Conservation (phyloP, 2,888 invertebrate genomes). For the Synanthedon tipuliformis region DNA sequence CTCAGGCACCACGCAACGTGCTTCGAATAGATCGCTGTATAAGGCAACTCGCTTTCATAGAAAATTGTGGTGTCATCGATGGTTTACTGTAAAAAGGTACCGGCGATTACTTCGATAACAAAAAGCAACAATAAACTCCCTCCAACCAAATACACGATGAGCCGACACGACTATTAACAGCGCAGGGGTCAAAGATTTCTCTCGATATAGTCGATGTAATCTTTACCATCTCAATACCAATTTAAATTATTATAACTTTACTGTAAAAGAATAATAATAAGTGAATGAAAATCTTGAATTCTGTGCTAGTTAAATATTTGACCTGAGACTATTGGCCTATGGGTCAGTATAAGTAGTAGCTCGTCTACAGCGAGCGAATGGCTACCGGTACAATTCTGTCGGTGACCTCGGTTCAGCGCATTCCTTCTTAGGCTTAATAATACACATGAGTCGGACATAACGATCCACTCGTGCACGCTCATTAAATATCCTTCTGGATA, state of each 20-base stretch:
- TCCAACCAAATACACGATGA: conserved; percentile 31
- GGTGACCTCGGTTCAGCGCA: conserved; percentile 53
- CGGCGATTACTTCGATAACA: conserved; percentile 28
- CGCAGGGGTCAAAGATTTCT: conserved; percentile 55
- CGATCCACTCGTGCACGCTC: conserved; percentile 50
- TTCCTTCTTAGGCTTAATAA: conserved; percentile 67
- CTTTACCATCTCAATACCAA: conserved; percentile 23
- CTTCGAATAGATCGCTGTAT: background rate
- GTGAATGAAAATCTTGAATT: background rate
- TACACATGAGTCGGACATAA: conserved; percentile 56
- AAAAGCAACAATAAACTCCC: conserved; percentile 37
- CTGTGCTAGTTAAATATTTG: background rate
- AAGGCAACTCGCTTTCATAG: background rate
- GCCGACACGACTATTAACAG: conserved; percentile 51
- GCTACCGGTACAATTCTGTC: conserved; percentile 48
- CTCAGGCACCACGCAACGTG: background rate
- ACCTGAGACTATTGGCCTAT: conserved; percentile 4
- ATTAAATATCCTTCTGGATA: conserved; percentile 49
- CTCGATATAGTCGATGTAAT: conserved; percentile 34
- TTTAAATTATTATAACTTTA: conserved; percentile 18
- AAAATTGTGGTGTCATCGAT: conserved; percentile 8
- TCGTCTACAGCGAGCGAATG: conserved; percentile 10
- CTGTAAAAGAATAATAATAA: background rate
- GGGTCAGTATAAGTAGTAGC: conserved; percentile 4
- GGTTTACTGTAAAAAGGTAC: conserved; percentile 18